Evolutionary conservation across 2,113 vertebrate species (phyloP).

Genomic region (Orcinus orca): DNA sequence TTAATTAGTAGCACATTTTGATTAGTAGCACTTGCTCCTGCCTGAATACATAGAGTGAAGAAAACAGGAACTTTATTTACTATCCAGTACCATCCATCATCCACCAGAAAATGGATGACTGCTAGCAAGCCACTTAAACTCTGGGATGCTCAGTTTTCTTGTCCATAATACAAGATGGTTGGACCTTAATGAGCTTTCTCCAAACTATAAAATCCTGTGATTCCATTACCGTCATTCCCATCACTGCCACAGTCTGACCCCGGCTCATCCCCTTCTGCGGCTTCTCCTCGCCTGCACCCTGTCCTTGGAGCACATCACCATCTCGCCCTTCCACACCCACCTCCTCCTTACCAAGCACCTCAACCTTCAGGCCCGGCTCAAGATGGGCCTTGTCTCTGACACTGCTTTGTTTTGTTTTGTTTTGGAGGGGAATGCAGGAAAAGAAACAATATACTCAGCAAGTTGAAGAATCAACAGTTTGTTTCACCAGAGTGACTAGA

Average conservation of each 20-base stretch:
- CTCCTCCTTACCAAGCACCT: background rate
- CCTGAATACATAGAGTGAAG: background rate
- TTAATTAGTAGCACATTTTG: background rate
- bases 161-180: background rate
- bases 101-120: background rate
- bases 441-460: background rate
- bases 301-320: background rate
- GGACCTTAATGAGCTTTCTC: background rate
- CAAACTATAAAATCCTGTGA: background rate
- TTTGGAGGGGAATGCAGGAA: background rate
- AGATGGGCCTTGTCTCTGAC: background rate
- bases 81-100: background rate
- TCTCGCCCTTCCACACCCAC: rapidly evolving
- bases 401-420: background rate
- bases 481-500: background rate
- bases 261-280: rapidly evolving
- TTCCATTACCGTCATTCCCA: background rate
- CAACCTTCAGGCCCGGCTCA: background rate
- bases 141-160: background rate
- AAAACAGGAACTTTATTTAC: background rate
- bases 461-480: background rate
- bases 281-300: background rate
- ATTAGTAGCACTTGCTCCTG: background rate
- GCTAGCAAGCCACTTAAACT: background rate
- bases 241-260: rapidly evolving